Base-by-base conservation (phyloP, 2,888 invertebrate genomes). In the Diadromus collaris region DNA sequence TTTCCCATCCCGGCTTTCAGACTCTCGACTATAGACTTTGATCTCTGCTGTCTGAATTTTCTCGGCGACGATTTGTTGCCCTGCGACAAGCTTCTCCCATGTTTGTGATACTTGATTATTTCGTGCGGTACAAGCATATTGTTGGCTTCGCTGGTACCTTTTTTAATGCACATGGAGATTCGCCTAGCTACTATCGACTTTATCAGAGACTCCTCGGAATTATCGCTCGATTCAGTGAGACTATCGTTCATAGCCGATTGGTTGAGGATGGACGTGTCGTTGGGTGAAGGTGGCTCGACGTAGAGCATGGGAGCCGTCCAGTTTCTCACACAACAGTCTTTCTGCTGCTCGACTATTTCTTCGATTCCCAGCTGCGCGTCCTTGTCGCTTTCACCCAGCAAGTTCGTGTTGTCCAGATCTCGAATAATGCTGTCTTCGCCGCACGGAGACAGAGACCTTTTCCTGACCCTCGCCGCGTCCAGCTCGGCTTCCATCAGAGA, bases 211-310 rank as follows among this genome's bases (percentile, higher is more conserved):
- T 81, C 83, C 19, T 81, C 80, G 0, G 75, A 64, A 64, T 74
- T 81, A 44, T 21, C 63, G 29, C 69, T 71, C 6, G 81, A 80
- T 19, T 78, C 79, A 0, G 79, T 82, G 1, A 83, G 77, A 75
- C 82, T 83, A 77, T 90, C 89, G 48, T 90, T 88, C 88, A 90
- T 86, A 16, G 84, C 79, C 2, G 90, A 89, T 10, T 84, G 81
- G 78, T 86, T 87, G n/a, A 90, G 80, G 75, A 89, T 87, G 0
- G 89, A 89, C 24, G 65, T 41, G 29, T 83, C 72, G 32, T 41
- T 13, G 2, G 24, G n/a, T 6, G 2, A 32, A 7, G 48, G 74
- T 1, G 24, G 44, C 10, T 74, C 54, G 7, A 74, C 19, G 9
- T 24, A 41, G 2, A 74, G n/a, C 4, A 13, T 21, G 0, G 80